These are phyloP conservation scores for Megaceryle maxima DNA, from an alignment of 2,113 vertebrate species.

Conservation along the genomic window DNA sequence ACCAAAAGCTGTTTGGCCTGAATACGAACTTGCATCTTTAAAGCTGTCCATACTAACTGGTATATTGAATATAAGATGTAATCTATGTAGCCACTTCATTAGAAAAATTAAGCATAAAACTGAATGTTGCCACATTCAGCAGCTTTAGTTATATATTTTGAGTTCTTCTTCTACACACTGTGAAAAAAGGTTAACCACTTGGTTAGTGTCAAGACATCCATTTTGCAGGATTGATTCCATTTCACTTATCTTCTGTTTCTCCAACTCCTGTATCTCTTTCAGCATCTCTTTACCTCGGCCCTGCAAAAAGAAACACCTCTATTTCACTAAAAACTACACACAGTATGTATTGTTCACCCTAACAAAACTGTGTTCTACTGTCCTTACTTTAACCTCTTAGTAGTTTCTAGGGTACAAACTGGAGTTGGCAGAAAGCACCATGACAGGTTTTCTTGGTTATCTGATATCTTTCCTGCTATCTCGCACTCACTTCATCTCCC, in stretches of 20 bases:
- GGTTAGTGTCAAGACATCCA: conserved; percentile 69
- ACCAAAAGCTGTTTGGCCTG: background rate
- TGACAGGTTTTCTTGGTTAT: background rate
- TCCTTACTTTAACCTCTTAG: background rate
- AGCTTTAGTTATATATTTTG: conserved; percentile 72
- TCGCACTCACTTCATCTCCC: background rate
- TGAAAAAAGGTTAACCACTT: conserved; percentile 80
- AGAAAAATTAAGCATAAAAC: background rate
- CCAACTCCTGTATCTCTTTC: conserved; percentile 79
- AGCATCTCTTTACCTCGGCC: conserved; percentile 80
- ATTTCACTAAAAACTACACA: background rate
- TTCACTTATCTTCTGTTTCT: conserved; percentile 80
- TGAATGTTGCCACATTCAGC: background rate
- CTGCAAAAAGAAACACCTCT: conserved; percentile 66
- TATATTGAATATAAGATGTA: background rate
- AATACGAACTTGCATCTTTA: background rate
- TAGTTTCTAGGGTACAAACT: background rate
- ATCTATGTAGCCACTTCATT: background rate
- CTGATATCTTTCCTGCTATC: background rate
- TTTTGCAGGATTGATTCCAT: conserved; percentile 82
- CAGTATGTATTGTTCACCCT: background rate
- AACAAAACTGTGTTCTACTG: background rate
- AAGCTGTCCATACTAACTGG: background rate
- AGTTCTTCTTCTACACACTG: conserved; percentile 82
- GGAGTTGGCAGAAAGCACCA: background rate